Evolutionary conservation across 2,797 vertebrate species (phyloP), one percentile per base, ranked within the genome.

Genomic region (Falco rusticolus): DNA sequence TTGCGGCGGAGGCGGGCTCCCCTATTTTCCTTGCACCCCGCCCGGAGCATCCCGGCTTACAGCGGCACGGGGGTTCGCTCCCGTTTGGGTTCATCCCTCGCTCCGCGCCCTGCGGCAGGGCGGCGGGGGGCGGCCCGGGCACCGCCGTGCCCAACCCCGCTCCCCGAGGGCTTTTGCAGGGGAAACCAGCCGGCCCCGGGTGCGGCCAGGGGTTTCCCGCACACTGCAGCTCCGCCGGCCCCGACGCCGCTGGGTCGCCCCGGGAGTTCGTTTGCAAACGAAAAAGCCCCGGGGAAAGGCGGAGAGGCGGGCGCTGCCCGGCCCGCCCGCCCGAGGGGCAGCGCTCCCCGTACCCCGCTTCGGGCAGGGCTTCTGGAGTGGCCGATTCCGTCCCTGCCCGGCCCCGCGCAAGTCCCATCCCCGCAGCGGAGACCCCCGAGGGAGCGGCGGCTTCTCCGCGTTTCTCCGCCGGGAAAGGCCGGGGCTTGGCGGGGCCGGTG

Each of bases 151-250:
- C 34, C 78, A 68, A 16, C 16, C 57, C 12, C 43, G 2, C 37
- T 65, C 0, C n/a, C 13, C 4, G 3, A 14, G 7, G 3, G 10
- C 5, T 61, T 66, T 41, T 15, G 0, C 2, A 2, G 6, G 5
- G 3, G 5, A n/a, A 91, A 39, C 3, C 87, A 89, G 56, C 39
- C 2, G 14, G 2, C 10, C 22, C 11, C 8, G 5, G 4, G 7
- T 3, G 1, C 37, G 56, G 43, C 31, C 31, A 37, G 48, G 33
- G 53, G 24, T 6, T 53, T 14, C 2, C 22, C 3, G 28, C n/a
- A 39, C 39, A 8, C 39, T 21, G 21, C 48, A 65, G 13, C 33
- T 82, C 56, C 7, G 1, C 18, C 18, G 5, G 26, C 9, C 66
- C 74, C 41, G 22, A 21, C 5, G 16, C 34, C 34, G 1, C 60